Conservation (phyloP, 2,113 vertebrate genomes). For the Gasterosteus aculeatus region DNA sequence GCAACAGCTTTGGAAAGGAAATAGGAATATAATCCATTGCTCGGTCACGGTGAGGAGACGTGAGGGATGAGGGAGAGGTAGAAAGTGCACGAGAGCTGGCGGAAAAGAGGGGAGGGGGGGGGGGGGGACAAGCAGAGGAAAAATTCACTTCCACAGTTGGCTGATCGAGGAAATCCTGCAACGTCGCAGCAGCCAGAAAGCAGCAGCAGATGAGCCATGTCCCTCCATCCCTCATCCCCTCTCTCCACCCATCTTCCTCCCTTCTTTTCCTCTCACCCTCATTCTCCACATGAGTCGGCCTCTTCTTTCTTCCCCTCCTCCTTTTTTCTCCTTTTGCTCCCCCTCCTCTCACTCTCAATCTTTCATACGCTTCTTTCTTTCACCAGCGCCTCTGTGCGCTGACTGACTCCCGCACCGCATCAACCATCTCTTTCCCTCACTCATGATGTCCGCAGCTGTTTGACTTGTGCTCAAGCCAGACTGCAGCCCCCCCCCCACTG, state of each 20-base stretch:
- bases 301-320: background rate
- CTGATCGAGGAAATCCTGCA: conserved; percentile 81
- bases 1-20: conserved; percentile 54
- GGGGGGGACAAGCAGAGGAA: conserved; percentile 66
- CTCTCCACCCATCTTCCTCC: conserved; percentile 59
- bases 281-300: conserved; percentile 53
- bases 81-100: conserved; percentile 35
- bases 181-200: conserved; percentile 69
- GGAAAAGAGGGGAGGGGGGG: conserved; percentile 29
- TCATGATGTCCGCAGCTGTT: conserved; percentile 55
- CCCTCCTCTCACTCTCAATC: conserved; percentile 25
- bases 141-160: conserved; percentile 80
- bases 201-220: conserved; percentile 78
- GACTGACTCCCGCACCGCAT: background rate
- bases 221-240: conserved; percentile 63
- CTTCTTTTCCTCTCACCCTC: conserved; percentile 37
- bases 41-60: conserved; percentile 40
- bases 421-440: conserved; percentile 8
- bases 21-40: conserved; percentile 63
- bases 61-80: conserved; percentile 26
- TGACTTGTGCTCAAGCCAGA: conserved; percentile 65
- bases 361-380: conserved; percentile 31
- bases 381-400: conserved; percentile 32
- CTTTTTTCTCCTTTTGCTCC: conserved; percentile 58
- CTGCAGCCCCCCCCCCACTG: conserved; percentile 56